Conservation (phyloP, 1,140 invertebrate genomes). For the Patella vulgata region DNA sequence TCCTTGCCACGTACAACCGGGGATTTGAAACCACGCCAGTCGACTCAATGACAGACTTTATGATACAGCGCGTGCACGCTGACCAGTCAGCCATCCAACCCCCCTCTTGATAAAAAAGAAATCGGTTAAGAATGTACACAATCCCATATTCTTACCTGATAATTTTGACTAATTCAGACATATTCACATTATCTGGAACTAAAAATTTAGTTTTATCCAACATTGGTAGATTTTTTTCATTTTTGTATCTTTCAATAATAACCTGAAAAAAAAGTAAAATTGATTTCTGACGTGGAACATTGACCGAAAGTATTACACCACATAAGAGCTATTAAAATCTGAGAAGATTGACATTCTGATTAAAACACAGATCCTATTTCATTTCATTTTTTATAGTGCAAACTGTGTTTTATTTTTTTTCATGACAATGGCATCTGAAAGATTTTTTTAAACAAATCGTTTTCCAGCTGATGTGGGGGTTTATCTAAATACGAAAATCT, state of each 20-base stretch:
- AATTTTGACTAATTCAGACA: conserved; percentile 75
- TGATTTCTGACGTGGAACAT: neutral
- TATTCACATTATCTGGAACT: conserved; percentile 74
- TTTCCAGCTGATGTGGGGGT: too few species aligned
- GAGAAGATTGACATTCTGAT: neutral
- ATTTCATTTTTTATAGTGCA: too few species aligned
- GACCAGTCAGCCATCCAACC: too few species aligned
- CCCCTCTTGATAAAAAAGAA: too few species aligned
- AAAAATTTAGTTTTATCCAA: conserved; percentile 76
- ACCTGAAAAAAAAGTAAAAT: conserved; percentile 61
- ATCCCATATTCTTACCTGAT: too few species aligned
- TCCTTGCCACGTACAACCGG: too few species aligned
- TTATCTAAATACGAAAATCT: too few species aligned
- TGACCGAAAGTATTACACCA: neutral
- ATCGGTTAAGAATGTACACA: too few species aligned
- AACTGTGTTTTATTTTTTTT: neutral
- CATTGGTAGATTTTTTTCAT: conserved; percentile 72
- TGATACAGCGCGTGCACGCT: too few species aligned
- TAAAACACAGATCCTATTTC: neutral
- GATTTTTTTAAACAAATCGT: neutral
- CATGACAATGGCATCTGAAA: neutral
- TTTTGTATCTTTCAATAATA: conserved; percentile 73
- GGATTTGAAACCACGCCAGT: too few species aligned
- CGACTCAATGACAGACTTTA: too few species aligned
- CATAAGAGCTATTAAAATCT: neutral